Base-by-base conservation (phyloP, 2,113 vertebrate species). In the Aldabrachelys gigantea region DNA sequence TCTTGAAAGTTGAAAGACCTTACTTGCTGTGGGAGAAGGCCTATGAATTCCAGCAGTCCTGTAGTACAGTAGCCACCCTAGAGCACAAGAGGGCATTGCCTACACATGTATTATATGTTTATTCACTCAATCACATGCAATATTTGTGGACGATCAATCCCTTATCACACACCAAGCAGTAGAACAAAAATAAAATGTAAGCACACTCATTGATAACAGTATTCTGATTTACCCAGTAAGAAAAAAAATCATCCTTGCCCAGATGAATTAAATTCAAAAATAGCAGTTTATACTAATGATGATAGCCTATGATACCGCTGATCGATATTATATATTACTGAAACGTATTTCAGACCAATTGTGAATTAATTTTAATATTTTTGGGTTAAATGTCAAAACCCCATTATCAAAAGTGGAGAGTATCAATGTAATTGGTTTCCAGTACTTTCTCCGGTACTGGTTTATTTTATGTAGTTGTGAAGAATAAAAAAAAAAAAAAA, bases 1-100 rank as follows among this genome's bases (percentile, higher is more conserved):
- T 96, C 98, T 95, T 47, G 75, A 93, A 96, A 96, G 83, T 96
- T 88, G 87, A 95, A 94, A 90, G 53, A 97, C 86, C 94, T 96
- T 88, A 91, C 89, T 97, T 98, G 95, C 96, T 97, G 83, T 96
- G 97, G 92, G 92, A 96, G 96, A 96, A 97, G 96, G 92, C 69
- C 59, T 96, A 57, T 3, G 0, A 97, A 93, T 84, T 91, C 92
- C 96, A 93, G 95, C 53, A 92, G 89, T 96, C 95, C 94, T 94
- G 94, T 96, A 97, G 91, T 95, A 97, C 93, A 96, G 91, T 92
- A 96, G 94, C 92, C 91, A 96, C 95, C 94, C 93, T 97, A 97
- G 96, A 98, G 97, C 97, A 98, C 97, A 98, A 97, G 90, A 98
- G 94, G 94, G 93, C 93, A 96, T 95, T 96, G 93, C 92, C 91